Base-by-base conservation (phyloP, 1,140 invertebrate species). In the Steinernema khuongi region DNA sequence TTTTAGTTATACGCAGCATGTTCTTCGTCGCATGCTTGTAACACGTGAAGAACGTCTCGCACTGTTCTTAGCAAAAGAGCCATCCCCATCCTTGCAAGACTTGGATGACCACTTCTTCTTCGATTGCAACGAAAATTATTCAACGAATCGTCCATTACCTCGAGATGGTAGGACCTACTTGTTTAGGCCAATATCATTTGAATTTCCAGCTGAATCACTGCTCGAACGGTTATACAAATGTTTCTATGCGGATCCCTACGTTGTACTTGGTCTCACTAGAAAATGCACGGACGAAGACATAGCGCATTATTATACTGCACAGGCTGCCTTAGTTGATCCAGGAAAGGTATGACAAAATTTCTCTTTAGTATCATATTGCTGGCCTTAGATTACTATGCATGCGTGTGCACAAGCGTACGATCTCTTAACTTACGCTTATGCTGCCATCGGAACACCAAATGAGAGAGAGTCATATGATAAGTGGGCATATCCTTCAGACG, bases 241-340 rank as follows among this genome's bases (percentile, higher is more conserved):
- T 22, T 60, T 60, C 50, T 60, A 60, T 22, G 50, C 19, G 50
- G 50, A 60, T 60, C 50, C 50, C 14, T 60, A 60, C 50, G 50
- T 60, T 14, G 50, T 60, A 60, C 50, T 60, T n/a, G 50, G 50
- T 22, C 19, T 60, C 4, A 22, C 11, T 7, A 11, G 50, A 4
- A 60, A 22, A 14, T 60, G 50, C 26, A 14, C 50, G 26, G 50
- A 60, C 22, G 50, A 60, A 22, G 50, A 60, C 4, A 60, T 60
- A 60, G 26, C 50, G 2, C 14, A 22, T 60, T 60, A 60, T 22
- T 60, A 60, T 22, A 60, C 14, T 60, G 50, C 50, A n/a, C 50
- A 60, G 19, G 14, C 50, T 14, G 22, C 11, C 26, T 60, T 60
- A 60, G 50, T 60, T 26, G 50, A 60, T 26, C 50, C 50, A 60